Base-by-base conservation (phyloP, 1,140 invertebrate genomes). In the Nephotettix cincticeps region DNA sequence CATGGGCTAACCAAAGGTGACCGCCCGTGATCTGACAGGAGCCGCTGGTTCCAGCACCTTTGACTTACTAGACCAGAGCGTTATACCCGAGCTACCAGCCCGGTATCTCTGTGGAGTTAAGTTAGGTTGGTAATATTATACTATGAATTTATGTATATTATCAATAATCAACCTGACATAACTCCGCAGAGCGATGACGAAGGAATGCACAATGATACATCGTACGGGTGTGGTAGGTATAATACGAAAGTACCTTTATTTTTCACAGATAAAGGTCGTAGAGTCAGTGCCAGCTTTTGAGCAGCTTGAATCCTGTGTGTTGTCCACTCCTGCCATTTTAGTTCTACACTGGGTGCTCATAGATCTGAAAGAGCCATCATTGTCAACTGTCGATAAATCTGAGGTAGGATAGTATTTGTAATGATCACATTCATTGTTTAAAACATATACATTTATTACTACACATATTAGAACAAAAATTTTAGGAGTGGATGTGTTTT, bases 341-440 rank as follows among this genome's bases (percentile, higher is more conserved):
- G 78, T 89, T 63, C 78, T 89, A 51, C 84, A 87, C 77, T 88
- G 86, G 81, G 84, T 87, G 27, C 76, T 88, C 23, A 79, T 88
- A 40, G 79, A 83, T 75, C 79, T 87, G 72, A 83, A 84, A 76
- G 86, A 88, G 73, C 83, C 86, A 43, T 77, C 78, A 58, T 78
- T 89, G 45, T 86, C 85, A 77, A 84, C 82, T 61, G 78, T 88
- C 9, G 82, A 82, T 58, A 82, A 81, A 74, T 83, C 86, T 73
- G 76, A 77, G 73, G 87, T 88, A 36, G 14, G 4, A n/a, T n/a
- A n/a, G n/a, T n/a, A n/a, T n/a, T n/a, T n/a, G n/a, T n/a, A n/a
- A n/a, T n/a, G n/a, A n/a, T n/a, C n/a, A n/a, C n/a, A n/a, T n/a
- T n/a, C n/a, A n/a, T n/a, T n/a, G n/a, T n/a, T n/a, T n/a, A n/a